Percentiles rank a stretch among this genome's conserved stretches.
Conservation (phyloP, 2,888 invertebrate genomes). For the Synanthedon vespiformis region DNA sequence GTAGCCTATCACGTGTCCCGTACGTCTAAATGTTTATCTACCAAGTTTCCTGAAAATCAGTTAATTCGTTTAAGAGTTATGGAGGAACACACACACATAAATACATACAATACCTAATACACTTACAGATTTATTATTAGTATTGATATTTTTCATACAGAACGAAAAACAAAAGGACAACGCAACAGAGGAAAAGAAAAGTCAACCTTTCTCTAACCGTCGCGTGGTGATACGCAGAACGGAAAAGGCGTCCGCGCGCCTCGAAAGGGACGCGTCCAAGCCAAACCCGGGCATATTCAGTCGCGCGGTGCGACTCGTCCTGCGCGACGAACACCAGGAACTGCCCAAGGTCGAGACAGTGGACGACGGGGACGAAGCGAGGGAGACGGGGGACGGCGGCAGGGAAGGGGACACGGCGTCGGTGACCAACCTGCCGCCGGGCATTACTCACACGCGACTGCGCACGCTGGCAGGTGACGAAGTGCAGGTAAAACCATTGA, state of each 20-base stretch:
- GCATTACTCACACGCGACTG: conserved; percentile 56
- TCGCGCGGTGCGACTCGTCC: conserved; percentile 37
- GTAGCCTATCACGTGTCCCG: no score
- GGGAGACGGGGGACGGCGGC: conserved; percentile 18
- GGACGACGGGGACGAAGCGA: conserved; percentile 29
- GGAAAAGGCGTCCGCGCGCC: conserved; percentile 29
- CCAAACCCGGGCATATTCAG: conserved; percentile 49
- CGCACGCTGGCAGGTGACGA: conserved; percentile 49
- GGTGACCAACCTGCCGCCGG: conserved; percentile 49
- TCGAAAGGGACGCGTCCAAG: conserved; percentile 34
- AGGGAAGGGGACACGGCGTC: conserved; percentile 24
- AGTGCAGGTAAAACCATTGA: conserved; percentile 47
- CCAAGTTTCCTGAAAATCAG: no score
- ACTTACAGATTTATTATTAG: no score
- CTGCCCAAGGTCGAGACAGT: conserved; percentile 30
- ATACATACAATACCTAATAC: no score
- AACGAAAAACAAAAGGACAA: conserved; percentile 19
- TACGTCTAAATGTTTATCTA: no score
- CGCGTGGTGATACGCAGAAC: conserved; percentile 44
- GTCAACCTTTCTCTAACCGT: conserved; percentile 30
- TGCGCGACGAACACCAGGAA: conserved; percentile 27
- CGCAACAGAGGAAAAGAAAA: conserved; percentile 18
- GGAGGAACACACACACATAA: no score
- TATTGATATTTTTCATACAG: neutral
- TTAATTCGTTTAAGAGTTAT: no score